Evolutionary conservation across 2,113 vertebrate species (phyloP), one percentile per base, ranked within the genome.

Genomic region (Hippocampus zosterae): DNA sequence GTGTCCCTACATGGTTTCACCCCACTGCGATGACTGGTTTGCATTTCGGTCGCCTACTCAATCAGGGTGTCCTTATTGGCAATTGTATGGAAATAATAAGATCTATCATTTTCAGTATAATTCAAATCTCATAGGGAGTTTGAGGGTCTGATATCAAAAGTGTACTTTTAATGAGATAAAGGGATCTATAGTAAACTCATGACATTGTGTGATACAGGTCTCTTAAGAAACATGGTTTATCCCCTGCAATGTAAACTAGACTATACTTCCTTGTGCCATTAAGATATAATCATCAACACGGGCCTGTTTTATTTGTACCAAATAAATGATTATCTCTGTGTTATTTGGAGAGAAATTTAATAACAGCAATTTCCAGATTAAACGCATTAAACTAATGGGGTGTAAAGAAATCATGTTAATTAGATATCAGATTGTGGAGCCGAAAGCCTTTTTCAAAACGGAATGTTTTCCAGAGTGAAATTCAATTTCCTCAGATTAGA

Each of bases 11-110:
- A 42, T 67, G 72, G 75, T 67, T 65, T 82, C 75, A 53, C 69
- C 79, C 85, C 80, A 75, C 68, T 73, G 80, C 80, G 83, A 85
- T 83, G 70, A 70, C 69, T 73, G 75, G 74, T 74, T 86, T 81
- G 72, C 69, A 85, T 84, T 85, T 68, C 66, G 66, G 63, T 29
- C 27, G 68, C 60, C 52, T 62, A 80, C 44, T 61, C 68, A 77
- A 71, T 81, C 75, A 72, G 65, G 23, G 65, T 55, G 71, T 68
- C 67, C 69, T 77, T 82, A 86, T 74, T 81, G 68, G 37, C 67
- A 75, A 76, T 53, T 80, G 73, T 68, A 67, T 68, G 41, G 77
- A 6, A 77, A 84, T 84, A 89, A 88, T 84, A 75, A 81, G 75
- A 74, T 80, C 77, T 80, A 66, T 69, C 65, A 78, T 82, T 70